Evolutionary conservation across 2,797 vertebrate species (phyloP).

Genomic region (Selene dorsalis): DNA sequence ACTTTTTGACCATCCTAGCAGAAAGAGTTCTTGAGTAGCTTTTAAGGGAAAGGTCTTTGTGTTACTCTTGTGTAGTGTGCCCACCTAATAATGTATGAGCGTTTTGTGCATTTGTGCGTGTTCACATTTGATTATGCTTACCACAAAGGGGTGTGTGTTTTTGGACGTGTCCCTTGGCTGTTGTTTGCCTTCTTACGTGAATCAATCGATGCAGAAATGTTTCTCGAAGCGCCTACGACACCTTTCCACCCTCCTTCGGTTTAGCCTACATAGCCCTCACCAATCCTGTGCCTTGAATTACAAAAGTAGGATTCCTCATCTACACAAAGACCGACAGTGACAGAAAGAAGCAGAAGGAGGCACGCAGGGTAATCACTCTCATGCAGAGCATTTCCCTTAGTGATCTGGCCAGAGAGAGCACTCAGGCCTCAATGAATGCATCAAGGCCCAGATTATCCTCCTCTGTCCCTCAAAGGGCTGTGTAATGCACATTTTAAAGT

Average conservation of each 20-base stretch:
- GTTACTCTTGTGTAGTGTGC: conserved; percentile 12
- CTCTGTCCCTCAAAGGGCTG: conserved; percentile 36
- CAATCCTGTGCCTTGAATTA: conserved; percentile 8
- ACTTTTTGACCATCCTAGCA: conserved; percentile 57
- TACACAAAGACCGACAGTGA: conserved; percentile 20
- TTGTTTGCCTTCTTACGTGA: conserved; percentile 58
- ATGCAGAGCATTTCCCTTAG: conserved; percentile 63
- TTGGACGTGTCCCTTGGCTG: conserved; percentile 50
- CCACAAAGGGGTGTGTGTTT: conserved; percentile 6
- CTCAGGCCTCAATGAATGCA: conserved; percentile 60
- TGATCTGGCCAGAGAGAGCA: conserved; percentile 49
- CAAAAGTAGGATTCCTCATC: conserved; percentile 35
- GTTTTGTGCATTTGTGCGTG: conserved; percentile 15
- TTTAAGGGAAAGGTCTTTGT: conserved; percentile 18
- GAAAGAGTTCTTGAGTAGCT: conserved; percentile 48
- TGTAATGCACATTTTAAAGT: conserved; percentile 52
- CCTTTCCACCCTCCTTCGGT: conserved; percentile 7
- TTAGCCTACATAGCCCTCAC: neutral
- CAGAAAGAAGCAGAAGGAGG: conserved; percentile 15
- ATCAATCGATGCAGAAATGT: conserved; percentile 56
- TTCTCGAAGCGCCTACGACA: conserved; percentile 35
- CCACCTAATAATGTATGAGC: conserved; percentile 22
- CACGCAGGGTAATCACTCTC: conserved; percentile 44
- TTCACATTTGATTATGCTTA: neutral
- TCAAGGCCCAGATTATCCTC: conserved; percentile 46